Conservation (phyloP, 2,113 vertebrate species). For the Dicerorhinus sumatrensis region DNA sequence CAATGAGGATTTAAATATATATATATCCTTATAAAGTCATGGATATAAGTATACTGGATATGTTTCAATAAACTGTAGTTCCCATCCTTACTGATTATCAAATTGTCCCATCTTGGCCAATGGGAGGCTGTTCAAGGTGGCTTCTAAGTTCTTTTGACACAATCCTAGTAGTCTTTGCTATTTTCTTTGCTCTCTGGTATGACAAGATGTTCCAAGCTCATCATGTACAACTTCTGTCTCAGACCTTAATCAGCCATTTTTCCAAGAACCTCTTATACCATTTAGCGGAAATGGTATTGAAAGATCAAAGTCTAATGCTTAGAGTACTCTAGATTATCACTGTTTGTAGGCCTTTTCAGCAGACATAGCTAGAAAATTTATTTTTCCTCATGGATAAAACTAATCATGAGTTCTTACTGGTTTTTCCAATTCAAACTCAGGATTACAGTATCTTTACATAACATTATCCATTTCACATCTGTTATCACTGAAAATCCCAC, state of each 20-base stretch:
- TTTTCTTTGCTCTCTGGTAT: background rate
- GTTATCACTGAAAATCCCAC: background rate
- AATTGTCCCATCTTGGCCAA: background rate
- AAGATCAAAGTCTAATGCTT: background rate
- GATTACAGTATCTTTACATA: background rate
- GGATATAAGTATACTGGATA: background rate
- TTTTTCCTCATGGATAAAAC: background rate
- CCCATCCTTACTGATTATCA: background rate
- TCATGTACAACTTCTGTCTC: background rate
- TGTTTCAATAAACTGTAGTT: background rate
- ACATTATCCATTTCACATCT: background rate
- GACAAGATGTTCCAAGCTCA: background rate
- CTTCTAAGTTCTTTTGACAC: background rate
- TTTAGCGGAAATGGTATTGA: background rate
- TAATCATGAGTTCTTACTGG: constrained; percentile 17
- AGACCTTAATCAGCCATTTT: constrained; percentile 13
- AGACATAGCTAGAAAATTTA: background rate
- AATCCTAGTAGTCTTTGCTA: background rate
- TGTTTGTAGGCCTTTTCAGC: background rate
- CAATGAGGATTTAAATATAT: background rate
- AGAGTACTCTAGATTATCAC: background rate
- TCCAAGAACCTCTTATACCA: background rate
- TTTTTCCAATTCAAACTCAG: background rate
- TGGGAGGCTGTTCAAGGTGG: background rate
- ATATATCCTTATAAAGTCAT: background rate